phyloP scores from a whole-genome alignment of 2,113 vertebrate species.

The Copsychus sechellarum region DNA sequence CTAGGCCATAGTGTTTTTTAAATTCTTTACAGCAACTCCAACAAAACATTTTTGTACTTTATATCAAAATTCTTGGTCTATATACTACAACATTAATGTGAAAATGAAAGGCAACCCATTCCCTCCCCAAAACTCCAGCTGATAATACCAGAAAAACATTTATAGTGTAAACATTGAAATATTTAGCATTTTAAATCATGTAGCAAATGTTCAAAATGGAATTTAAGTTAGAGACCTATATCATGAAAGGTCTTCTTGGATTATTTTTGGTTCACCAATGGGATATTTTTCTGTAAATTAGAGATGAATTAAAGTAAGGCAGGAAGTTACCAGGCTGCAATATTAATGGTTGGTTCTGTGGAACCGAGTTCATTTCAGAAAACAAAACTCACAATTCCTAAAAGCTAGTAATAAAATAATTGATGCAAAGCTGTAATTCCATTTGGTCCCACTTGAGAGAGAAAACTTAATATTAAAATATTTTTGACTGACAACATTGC shows the following conservation, averaged over 20 bases:
- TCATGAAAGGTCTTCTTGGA: neutral
- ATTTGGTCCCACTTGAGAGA: neutral
- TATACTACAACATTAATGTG: neutral
- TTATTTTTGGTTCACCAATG: neutral
- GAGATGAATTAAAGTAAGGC: neutral
- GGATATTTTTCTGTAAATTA: neutral
- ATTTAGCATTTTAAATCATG: neutral
- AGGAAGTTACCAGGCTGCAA: neutral
- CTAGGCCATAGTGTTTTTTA: neutral
- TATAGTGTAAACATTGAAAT: neutral
- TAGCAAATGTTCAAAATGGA: neutral
- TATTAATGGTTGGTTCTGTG: neutral
- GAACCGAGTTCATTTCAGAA: neutral
- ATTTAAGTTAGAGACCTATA: neutral
- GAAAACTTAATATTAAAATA: conserved; percentile 3
- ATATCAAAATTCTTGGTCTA: neutral
- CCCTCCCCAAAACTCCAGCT: neutral
- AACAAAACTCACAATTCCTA: neutral
- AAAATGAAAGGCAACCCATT: neutral
- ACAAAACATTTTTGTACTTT: neutral
- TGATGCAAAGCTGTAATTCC: neutral
- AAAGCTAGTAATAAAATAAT: neutral
- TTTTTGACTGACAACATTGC: conserved; percentile 26
- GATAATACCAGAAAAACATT: neutral
- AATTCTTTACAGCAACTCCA: neutral